A percentile compares a stretch with the other conserved stretches of the same genome.
Evolutionary conservation across 2,113 vertebrate genomes (phyloP).

Genomic region (Microcebus jonahi): DNA sequence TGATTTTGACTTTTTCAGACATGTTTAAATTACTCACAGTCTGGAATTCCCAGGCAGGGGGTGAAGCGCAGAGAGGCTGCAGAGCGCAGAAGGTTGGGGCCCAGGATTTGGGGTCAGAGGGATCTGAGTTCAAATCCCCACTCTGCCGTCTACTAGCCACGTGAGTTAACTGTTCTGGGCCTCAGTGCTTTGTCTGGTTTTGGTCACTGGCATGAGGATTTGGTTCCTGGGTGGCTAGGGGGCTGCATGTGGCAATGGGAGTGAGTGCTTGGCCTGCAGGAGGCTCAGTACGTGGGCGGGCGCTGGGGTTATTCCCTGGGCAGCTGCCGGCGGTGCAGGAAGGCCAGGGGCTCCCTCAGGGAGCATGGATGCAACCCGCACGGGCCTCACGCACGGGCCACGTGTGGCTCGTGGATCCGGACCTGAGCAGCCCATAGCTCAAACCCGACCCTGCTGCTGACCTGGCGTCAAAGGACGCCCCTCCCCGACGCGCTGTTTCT

Average conservation of each 20-base stretch:
- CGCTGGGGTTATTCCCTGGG: not conserved
- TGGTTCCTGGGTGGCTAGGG: too few species aligned
- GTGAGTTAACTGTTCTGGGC: not conserved
- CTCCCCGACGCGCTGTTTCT: not conserved
- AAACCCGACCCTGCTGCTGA: not conserved
- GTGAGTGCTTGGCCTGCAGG: not conserved
- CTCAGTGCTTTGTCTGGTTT: not conserved
- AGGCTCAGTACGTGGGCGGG: not conserved
- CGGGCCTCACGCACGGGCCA: not conserved
- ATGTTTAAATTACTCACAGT: conserved; percentile 72
- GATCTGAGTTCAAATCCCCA: not conserved
- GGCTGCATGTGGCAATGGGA: not conserved
- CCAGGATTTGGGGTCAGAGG: not conserved
- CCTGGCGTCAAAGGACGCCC: not conserved
- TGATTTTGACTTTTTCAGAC: conserved; percentile 74
- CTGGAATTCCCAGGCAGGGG: conserved; percentile 61
- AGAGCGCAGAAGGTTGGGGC: not conserved
- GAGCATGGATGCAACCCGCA: not conserved
- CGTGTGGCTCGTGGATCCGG: not conserved
- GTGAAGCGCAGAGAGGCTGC: not conserved
- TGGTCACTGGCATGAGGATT: not conserved
- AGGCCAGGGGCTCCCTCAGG: not conserved
- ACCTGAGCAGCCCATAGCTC: not conserved
- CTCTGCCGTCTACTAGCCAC: too few species aligned
- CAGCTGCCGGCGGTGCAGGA: fast-evolving